phyloP scores from a whole-genome alignment of 2,797 vertebrate species.

The Buceros bicornis region DNA sequence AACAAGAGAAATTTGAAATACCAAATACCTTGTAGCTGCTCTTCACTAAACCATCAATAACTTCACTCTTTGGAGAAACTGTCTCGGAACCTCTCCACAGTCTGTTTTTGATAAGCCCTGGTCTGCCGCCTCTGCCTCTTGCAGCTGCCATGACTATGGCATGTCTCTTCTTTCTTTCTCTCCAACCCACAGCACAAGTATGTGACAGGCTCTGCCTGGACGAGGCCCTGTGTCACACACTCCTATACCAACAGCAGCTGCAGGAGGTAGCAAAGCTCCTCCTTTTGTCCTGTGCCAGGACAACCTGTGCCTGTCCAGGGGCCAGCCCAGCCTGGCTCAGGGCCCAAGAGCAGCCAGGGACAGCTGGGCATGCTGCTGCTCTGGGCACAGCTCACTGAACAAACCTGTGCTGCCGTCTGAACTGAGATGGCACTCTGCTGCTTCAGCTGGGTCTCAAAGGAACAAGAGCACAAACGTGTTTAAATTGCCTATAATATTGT shows the following conservation, averaged over 20 bases:
- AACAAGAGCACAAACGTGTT: background rate
- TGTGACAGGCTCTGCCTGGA: background rate
- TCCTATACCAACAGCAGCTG: background rate
- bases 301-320: background rate
- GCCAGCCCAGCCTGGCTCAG: conserved; percentile 21
- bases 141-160: conserved; percentile 21
- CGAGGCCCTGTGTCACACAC: accelerated
- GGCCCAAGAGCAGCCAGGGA: conserved; percentile 9
- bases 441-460: background rate
- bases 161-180: background rate
- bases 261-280: conserved; percentile 1
- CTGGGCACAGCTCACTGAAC: background rate
- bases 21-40: conserved; percentile 46
- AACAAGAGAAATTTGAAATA: background rate
- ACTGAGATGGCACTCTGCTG: background rate
- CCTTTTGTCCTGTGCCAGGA: conserved; percentile 5
- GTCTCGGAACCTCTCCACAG: background rate
- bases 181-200: background rate
- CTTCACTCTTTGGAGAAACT: background rate
- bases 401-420: accelerated
- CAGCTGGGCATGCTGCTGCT: background rate
- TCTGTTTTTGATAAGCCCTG: background rate
- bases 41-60: background rate
- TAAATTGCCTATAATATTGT: background rate
- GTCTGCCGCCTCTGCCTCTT: background rate